Evolutionary conservation across 2,113 vertebrate species (phyloP).

Genomic region (Semicossyphus pulcher): DNA sequence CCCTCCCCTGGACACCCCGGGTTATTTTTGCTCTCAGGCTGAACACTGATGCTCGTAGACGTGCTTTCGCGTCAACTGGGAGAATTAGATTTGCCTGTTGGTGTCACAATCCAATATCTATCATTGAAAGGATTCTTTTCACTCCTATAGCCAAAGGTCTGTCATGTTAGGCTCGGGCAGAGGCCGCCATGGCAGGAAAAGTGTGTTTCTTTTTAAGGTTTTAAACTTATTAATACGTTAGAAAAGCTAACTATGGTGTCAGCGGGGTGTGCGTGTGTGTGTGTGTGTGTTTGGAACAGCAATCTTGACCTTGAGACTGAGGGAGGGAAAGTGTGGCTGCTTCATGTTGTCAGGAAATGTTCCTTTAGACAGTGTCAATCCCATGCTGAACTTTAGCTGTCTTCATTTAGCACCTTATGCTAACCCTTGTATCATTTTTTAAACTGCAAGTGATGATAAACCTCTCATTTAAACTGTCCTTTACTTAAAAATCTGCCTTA

Average conservation of each 20-base stretch:
- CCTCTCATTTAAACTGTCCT: not conserved
- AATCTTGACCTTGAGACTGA: constrained; percentile 33
- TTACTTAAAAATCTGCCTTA: not conserved
- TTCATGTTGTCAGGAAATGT: constrained; percentile 39
- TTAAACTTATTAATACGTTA: constrained; percentile 39
- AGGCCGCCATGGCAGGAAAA: not conserved
- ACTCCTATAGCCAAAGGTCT: constrained; percentile 52
- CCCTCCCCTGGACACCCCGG: constrained; percentile 48
- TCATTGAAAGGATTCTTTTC: constrained; percentile 69
- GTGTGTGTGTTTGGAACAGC: constrained; percentile 9
- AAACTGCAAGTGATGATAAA: not conserved
- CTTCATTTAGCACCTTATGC: not conserved
- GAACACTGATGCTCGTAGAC: constrained; percentile 56
- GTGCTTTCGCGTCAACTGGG: constrained; percentile 59
- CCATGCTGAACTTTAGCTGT: constrained; percentile 25
- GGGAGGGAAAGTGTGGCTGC: constrained; percentile 14
- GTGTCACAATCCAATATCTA: constrained; percentile 73
- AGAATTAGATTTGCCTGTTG: constrained; percentile 78
- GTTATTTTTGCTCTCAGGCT: constrained; percentile 53
- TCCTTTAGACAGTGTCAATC: constrained; percentile 21
- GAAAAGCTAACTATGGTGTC: constrained; percentile 6
- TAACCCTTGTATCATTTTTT: constrained; percentile 18
- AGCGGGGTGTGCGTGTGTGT: not conserved
- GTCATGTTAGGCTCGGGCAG: constrained; percentile 34
- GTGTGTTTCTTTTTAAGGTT: constrained; percentile 30